phyloP scores from a whole-genome alignment of 2,113 vertebrate species.

The Hiodon alosoides region DNA sequence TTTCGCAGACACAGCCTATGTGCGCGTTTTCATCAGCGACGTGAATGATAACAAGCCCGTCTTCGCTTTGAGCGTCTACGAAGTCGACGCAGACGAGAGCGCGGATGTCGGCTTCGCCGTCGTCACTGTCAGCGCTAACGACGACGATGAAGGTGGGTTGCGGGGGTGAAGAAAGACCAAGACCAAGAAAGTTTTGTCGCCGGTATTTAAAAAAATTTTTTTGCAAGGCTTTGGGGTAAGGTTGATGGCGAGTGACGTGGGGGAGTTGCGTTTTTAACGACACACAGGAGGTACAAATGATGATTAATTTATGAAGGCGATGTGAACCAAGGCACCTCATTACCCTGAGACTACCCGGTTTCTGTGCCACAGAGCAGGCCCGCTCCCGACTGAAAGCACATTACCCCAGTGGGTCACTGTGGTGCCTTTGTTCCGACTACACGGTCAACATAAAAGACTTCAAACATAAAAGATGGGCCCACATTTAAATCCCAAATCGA shows the following conservation, averaged over 20 bases:
- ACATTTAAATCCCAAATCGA: too few relatives aligned
- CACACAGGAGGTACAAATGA: background rate
- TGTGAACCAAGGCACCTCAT: too few relatives aligned
- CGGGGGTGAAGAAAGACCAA: background rate
- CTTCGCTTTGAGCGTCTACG: constrained; percentile 67
- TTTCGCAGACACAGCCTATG: constrained; percentile 70
- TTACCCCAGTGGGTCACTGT: too few relatives aligned
- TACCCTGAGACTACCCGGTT: background rate
- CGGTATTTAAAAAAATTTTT: background rate
- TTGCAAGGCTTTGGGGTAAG: background rate
- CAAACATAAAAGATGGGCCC: too few relatives aligned
- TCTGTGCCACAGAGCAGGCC: background rate
- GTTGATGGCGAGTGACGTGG: background rate
- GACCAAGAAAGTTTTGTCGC: background rate
- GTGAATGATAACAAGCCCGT: constrained; percentile 83
- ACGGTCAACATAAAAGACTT: too few relatives aligned
- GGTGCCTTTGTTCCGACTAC: too few relatives aligned
- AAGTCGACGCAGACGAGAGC: constrained; percentile 74
- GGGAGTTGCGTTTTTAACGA: background rate
- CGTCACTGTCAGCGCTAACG: constrained; percentile 72
- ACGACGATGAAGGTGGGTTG: constrained; percentile 77
- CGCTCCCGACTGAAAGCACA: too few relatives aligned
- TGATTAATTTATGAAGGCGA: background rate
- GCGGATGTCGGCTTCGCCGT: constrained; percentile 72
- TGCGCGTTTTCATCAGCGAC: constrained; percentile 76